A percentile compares a stretch with the other conserved stretches of the same genome.
These are phyloP conservation scores for Probosciger aterrimus DNA, from an alignment of 2,113 vertebrate species.

Conservation along the genomic window DNA sequence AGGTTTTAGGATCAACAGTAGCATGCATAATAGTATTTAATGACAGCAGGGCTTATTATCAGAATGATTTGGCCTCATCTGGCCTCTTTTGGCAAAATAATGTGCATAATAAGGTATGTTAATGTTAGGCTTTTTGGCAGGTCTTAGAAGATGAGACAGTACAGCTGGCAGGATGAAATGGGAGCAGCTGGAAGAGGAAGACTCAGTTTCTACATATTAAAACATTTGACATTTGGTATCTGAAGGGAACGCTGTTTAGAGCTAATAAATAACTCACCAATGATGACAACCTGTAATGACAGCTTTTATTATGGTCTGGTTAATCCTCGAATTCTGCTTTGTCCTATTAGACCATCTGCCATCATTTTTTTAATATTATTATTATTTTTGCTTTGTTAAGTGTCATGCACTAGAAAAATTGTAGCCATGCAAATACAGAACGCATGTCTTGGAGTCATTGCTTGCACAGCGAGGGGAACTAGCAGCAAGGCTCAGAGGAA, in stretches of 20 bases:
- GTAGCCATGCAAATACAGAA: neutral
- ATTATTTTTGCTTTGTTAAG: neutral
- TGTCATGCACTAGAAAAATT: neutral
- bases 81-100: slow-evolving; percentile 64
- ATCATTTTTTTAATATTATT: neutral
- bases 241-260: slow-evolving; percentile 53
- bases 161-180: slow-evolving; percentile 59
- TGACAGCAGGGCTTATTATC: slow-evolving; percentile 63
- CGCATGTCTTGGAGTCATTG: neutral
- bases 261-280: slow-evolving; percentile 71
- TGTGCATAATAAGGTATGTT: slow-evolving; percentile 58
- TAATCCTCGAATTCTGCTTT: slow-evolving; percentile 49
- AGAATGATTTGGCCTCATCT: slow-evolving; percentile 61
- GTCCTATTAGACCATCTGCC: slow-evolving; percentile 71
- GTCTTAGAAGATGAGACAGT: slow-evolving; percentile 50
- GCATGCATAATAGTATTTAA: slow-evolving; percentile 38
- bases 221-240: slow-evolving; percentile 72
- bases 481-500: neutral
- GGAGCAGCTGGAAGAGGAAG: slow-evolving; percentile 70
- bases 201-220: slow-evolving; percentile 52
- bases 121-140: slow-evolving; percentile 59
- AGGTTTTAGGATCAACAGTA: slow-evolving; percentile 42
- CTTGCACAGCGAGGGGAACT: neutral
- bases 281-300: slow-evolving; percentile 64
- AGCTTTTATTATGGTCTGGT: slow-evolving; percentile 65